phyloP scores from a whole-genome alignment of 2,888 invertebrate species.

The Blastobasis lacticolella region DNA sequence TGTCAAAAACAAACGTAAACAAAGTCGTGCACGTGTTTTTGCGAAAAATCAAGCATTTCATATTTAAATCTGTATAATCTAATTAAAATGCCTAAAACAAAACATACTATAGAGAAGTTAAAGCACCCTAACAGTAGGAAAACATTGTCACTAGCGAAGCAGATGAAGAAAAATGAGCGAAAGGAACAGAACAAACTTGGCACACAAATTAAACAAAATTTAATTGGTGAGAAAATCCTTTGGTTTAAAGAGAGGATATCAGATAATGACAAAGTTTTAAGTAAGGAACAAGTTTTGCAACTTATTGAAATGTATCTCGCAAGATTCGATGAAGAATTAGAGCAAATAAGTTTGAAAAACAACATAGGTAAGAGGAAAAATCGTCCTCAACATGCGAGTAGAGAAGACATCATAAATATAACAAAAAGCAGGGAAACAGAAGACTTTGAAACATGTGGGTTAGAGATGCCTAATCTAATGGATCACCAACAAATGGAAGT shows the following conservation, averaged over 20 bases:
- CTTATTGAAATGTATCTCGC: conserved; percentile 72
- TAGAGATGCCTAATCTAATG: conserved; percentile 84
- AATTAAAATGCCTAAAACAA: conserved; percentile 50
- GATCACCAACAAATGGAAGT: conserved; percentile 74
- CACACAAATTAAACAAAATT: conserved; percentile 81
- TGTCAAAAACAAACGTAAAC: no score
- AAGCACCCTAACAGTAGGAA: conserved; percentile 92
- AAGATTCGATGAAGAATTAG: conserved; percentile 83
- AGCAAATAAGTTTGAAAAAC: conserved; percentile 85
- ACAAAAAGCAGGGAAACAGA: conserved; percentile 82
- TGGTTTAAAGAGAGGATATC: conserved; percentile 85
- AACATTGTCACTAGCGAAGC: conserved; percentile 81
- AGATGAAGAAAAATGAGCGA: conserved; percentile 77
- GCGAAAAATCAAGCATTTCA: not conserved
- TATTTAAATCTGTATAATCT: not conserved
- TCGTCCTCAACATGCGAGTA: conserved; percentile 82
- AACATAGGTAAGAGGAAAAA: conserved; percentile 83
- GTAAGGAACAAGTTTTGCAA: conserved; percentile 74
- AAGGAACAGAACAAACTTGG: conserved; percentile 77
- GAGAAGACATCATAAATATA: conserved; percentile 85
- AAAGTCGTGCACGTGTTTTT: no score
- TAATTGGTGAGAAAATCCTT: conserved; percentile 82
- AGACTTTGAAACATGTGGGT: conserved; percentile 84
- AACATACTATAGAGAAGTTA: conserved; percentile 63
- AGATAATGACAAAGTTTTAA: conserved; percentile 66